A percentile compares a stretch with the other conserved stretches of the same genome.
Conservation (phyloP, 2,797 vertebrate genomes). For the Characodon lateralis region DNA sequence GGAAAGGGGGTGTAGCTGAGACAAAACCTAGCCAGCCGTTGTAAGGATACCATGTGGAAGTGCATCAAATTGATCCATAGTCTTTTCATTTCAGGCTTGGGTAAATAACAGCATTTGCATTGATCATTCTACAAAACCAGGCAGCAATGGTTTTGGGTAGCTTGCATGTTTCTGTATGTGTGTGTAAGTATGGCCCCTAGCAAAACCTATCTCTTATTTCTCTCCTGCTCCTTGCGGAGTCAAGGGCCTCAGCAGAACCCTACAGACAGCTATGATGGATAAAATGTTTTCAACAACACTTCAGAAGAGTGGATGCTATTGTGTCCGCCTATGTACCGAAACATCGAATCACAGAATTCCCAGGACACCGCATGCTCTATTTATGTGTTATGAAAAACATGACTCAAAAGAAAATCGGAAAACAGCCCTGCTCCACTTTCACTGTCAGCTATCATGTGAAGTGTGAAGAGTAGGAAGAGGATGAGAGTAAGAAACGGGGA, state of each 20-base stretch:
- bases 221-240: constrained; percentile 65
- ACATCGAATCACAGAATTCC: constrained; percentile 78
- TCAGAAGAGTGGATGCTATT: constrained; percentile 77
- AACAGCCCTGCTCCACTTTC: constrained; percentile 78
- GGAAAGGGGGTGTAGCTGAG: constrained; percentile 33
- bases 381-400: constrained; percentile 81
- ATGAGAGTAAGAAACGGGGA: constrained; percentile 62
- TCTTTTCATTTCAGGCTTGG: constrained; percentile 86
- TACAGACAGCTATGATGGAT: constrained; percentile 73
- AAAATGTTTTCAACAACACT: constrained; percentile 79
- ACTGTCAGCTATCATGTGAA: constrained; percentile 77
- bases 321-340: constrained; percentile 69
- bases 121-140: constrained; percentile 82
- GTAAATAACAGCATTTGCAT: constrained; percentile 87
- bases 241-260: constrained; percentile 69
- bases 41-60: constrained; percentile 78
- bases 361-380: constrained; percentile 75
- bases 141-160: constrained; percentile 63
- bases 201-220: constrained; percentile 69
- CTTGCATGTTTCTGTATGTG: not conserved
- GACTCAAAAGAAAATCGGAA: constrained; percentile 77
- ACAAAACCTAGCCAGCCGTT: constrained; percentile 66
- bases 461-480: constrained; percentile 69
- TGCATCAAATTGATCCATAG: constrained; percentile 84
- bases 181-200: constrained; percentile 42